Percentiles rank a stretch among this genome's conserved stretches.
Evolutionary conservation across 2,797 vertebrate genomes (phyloP).

Genomic region (Scarus forsteni): DNA sequence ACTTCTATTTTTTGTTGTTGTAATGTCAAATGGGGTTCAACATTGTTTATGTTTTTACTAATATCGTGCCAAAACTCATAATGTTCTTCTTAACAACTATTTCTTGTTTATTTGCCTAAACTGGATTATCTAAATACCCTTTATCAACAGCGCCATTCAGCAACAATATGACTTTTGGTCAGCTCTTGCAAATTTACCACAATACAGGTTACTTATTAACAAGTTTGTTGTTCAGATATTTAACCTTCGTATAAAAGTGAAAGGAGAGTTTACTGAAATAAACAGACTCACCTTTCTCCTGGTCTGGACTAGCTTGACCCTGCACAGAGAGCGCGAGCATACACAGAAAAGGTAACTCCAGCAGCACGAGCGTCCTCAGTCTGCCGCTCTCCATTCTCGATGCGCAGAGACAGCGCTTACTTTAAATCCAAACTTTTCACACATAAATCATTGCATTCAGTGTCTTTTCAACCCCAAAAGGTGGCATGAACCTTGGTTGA

Average conservation of each 20-base stretch:
- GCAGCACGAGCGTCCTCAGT: conserved; percentile 54
- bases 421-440: conserved; percentile 21
- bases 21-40: too few species aligned
- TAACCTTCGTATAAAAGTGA: neutral
- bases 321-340: conserved; percentile 51
- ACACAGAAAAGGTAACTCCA: conserved; percentile 67
- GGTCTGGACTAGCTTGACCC: conserved; percentile 35
- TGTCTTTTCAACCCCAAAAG: neutral
- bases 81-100: too few species aligned
- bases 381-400: conserved; percentile 72
- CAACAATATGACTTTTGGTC: too few species aligned
- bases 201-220: neutral
- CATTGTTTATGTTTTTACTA: too few species aligned
- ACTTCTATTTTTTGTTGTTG: too few species aligned
- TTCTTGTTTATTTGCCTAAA: too few species aligned
- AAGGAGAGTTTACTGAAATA: neutral
- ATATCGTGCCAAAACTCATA: too few species aligned
- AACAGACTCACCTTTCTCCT: conserved; percentile 71
- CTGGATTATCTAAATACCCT: too few species aligned
- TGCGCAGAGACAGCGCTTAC: neutral
- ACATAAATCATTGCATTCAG: conserved; percentile 3
- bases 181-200: neutral
- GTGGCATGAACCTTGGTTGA: conserved; percentile 5
- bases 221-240: neutral
- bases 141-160: too few species aligned